Percentiles rank a stretch among this genome's conserved stretches.
These are phyloP conservation scores for Pluvianellus socialis DNA, from an alignment of 2,113 vertebrate genomes.

Conservation along the genomic window DNA sequence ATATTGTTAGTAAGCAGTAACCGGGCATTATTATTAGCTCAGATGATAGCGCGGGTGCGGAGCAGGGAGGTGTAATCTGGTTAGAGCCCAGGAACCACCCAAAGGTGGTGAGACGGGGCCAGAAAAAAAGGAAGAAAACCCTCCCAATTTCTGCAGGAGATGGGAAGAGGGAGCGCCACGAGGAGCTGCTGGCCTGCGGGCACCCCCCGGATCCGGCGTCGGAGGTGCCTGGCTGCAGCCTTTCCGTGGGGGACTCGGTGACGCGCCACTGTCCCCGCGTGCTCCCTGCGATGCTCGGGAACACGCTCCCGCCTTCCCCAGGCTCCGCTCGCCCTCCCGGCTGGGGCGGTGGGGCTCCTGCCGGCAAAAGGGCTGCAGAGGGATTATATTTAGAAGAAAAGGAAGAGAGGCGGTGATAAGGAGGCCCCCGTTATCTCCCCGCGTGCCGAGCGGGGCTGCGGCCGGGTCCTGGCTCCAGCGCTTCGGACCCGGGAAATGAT, in stretches of 20 bases:
- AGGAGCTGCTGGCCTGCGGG: not conserved
- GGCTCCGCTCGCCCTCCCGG: not conserved
- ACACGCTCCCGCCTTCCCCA: not conserved
- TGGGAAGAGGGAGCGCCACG: rapidly evolving
- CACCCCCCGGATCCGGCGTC: rapidly evolving
- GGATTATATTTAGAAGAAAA: slow-evolving; percentile 73
- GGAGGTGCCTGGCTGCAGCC: not conserved
- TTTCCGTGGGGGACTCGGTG: not conserved
- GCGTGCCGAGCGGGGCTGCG: not conserved
- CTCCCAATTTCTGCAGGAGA: not conserved
- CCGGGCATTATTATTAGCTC: slow-evolving; percentile 64
- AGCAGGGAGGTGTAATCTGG: not conserved
- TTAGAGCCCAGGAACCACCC: not conserved
- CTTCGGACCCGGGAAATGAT: not conserved
- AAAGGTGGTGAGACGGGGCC: not conserved
- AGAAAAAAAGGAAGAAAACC: rapidly evolving
- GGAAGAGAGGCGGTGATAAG: slow-evolving; percentile 60
- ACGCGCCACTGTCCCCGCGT: not conserved
- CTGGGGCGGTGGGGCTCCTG: not conserved
- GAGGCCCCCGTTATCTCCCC: slow-evolving; percentile 13
- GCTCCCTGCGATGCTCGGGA: not conserved
- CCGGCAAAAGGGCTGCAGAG: slow-evolving; percentile 28
- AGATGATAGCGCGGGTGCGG: not conserved
- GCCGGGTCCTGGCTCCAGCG: not conserved
- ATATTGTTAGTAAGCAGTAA: slow-evolving; percentile 51